phyloP scores from a whole-genome alignment of 2,797 vertebrate genomes.

The Chiroxiphia lanceolata region DNA sequence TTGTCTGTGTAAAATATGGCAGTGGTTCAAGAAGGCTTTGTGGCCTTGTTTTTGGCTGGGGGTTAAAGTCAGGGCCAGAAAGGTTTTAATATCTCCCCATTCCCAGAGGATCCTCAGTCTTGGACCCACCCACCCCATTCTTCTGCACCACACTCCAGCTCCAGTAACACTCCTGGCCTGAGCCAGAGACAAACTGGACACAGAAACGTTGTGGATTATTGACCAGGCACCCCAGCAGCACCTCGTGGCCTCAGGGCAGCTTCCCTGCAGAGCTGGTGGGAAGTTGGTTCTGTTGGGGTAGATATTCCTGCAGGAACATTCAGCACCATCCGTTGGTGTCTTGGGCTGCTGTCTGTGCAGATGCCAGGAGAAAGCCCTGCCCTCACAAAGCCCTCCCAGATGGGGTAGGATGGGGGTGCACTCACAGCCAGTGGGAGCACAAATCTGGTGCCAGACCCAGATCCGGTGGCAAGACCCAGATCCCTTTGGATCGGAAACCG shows the following conservation, averaged over 20 bases:
- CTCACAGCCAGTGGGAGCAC: accelerated
- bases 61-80: background rate
- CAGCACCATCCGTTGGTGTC: accelerated
- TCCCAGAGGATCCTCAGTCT: background rate
- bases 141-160: background rate
- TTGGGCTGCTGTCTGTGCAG: background rate
- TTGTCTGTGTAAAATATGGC: background rate
- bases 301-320: background rate
- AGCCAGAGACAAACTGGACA: background rate
- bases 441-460: background rate
- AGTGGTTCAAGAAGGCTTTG: background rate
- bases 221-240: background rate
- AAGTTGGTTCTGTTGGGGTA: accelerated
- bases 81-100: background rate
- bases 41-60: background rate
- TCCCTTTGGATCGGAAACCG: background rate
- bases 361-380: accelerated
- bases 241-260: background rate
- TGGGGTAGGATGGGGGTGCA: accelerated
- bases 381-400: background rate
- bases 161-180: background rate
- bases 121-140: background rate
- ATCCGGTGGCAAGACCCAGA: background rate
- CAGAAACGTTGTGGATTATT: background rate
- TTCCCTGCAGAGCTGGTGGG: background rate